A percentile compares a stretch with the other conserved stretches of the same genome.
phyloP scores from a whole-genome alignment of 2,113 vertebrate genomes.

The Neogobius melanostomus region DNA sequence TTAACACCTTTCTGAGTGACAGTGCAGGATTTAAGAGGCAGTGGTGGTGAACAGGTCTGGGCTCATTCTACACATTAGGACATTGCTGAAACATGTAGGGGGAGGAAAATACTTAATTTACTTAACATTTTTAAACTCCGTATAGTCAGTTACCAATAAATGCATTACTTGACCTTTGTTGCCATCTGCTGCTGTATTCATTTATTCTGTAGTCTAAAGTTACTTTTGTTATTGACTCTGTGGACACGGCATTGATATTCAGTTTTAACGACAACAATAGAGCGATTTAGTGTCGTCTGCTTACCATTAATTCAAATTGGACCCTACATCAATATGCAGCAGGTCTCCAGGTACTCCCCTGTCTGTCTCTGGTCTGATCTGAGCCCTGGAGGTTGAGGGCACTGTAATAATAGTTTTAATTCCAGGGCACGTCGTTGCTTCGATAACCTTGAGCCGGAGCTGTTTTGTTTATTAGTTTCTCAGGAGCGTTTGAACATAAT shows the following conservation, averaged over 20 bases:
- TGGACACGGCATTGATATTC: constrained; percentile 17
- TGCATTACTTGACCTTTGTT: no score
- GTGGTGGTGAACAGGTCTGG: no score
- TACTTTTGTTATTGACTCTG: constrained; percentile 30
- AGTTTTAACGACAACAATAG: constrained; percentile 33
- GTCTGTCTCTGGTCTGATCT: constrained; percentile 19
- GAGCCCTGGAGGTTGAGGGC: constrained; percentile 15
- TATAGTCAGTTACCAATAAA: no score
- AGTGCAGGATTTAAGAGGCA: no score
- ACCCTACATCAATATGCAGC: constrained; percentile 39
- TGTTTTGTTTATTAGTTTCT: constrained; percentile 15
- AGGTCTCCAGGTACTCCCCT: constrained; percentile 11
- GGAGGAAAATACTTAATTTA: no score
- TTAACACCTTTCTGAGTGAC: no score
- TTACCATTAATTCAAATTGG: constrained; percentile 50
- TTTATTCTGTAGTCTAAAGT: constrained; percentile 13
- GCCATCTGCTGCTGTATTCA: neutral
- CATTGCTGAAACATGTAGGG: no score
- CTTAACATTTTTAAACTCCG: no score
- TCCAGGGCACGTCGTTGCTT: constrained; percentile 16
- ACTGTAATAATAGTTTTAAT: constrained; percentile 28
- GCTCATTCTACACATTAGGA: no score
- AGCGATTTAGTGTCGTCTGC: constrained; percentile 17
- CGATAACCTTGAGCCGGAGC: constrained; percentile 24
- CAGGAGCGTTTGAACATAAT: constrained; percentile 36